Evolutionary conservation across 30 jellyfish, hydroid and myxozoan species (phyloP).

Genomic region (Cassiopea xamachana): DNA sequence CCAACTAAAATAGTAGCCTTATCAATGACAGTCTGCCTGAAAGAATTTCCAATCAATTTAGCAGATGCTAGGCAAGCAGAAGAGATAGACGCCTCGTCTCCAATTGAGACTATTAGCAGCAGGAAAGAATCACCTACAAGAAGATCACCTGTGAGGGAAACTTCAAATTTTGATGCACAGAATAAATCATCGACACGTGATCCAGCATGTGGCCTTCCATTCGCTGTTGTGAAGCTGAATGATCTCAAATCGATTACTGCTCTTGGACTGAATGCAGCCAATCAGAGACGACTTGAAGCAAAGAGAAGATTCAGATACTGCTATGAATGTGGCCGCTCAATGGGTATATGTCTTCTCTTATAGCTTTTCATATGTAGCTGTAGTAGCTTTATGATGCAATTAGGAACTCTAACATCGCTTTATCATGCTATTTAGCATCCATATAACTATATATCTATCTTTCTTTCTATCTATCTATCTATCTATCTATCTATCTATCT

Average conservation of each 20-base stretch:
- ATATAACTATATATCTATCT: not conserved
- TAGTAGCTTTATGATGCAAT: not conserved
- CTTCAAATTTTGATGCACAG: not conserved
- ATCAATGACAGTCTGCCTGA: no score
- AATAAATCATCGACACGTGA: constrained; percentile 48
- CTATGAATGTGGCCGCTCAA: constrained; percentile 86
- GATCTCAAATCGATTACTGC: constrained; percentile 62
- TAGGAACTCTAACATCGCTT: not conserved
- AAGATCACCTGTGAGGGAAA: constrained; percentile 13
- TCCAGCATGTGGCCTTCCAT: constrained; percentile 74
- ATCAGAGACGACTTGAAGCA: constrained; percentile 68
- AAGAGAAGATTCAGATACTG: constrained; percentile 84
- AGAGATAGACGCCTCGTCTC: not conserved
- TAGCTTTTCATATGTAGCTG: no score
- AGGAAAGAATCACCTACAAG: constrained; percentile 17
- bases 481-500: not conserved
- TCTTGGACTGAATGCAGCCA: constrained; percentile 64
- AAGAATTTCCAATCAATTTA: not conserved
- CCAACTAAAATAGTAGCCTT: no score
- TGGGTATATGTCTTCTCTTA: constrained; percentile 50
- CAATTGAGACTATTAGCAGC: not conserved
- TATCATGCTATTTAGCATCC: not conserved
- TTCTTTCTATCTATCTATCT: not conserved
- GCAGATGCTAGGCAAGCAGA: constrained; percentile 12
- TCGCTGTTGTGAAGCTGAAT: constrained; percentile 60